Conservation (phyloP, 2,797 vertebrate species). For the Zenarchopterus dispar region DNA sequence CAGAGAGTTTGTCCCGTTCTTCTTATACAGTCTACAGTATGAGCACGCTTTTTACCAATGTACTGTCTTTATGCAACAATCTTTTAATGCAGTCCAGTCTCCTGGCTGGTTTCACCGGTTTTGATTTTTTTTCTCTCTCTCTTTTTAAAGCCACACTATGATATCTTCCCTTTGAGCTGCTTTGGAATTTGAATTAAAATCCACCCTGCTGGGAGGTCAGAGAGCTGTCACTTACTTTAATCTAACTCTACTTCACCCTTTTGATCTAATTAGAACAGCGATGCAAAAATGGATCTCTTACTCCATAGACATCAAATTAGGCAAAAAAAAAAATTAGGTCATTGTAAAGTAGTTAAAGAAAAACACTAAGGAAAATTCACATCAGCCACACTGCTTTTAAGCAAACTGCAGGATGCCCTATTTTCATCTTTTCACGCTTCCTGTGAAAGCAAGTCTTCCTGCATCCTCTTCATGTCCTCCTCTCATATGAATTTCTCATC, state of each 20-base stretch:
- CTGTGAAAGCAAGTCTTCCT: slow-evolving; percentile 23
- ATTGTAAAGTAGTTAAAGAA: slow-evolving; percentile 7
- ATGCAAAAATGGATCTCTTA: slow-evolving; percentile 9
- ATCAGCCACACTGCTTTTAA: not conserved
- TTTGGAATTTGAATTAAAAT: slow-evolving; percentile 43
- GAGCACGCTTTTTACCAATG: not conserved
- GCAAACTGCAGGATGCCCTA: not conserved
- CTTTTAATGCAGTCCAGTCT: slow-evolving; percentile 12
- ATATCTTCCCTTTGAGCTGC: slow-evolving; percentile 24
- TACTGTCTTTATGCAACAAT: not conserved
- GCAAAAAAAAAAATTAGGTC: slow-evolving; percentile 29
- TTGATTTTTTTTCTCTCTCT: not conserved
- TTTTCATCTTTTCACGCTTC: slow-evolving; percentile 11
- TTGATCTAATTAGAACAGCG: slow-evolving; percentile 54
- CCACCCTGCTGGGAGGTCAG: slow-evolving; percentile 31
- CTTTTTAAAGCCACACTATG: not conserved
- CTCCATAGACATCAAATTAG: not conserved
- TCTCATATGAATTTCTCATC: slow-evolving; percentile 59
- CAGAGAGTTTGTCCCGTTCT: no score
- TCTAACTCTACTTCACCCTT: slow-evolving; percentile 5
- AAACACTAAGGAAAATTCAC: not conserved
- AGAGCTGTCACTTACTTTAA: slow-evolving; percentile 44
- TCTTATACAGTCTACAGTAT: no score
- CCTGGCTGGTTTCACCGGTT: slow-evolving; percentile 1
- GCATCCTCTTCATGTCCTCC: not conserved